Conservation (phyloP, 1,140 invertebrate genomes). For the Drosophila equinoxialis region DNA sequence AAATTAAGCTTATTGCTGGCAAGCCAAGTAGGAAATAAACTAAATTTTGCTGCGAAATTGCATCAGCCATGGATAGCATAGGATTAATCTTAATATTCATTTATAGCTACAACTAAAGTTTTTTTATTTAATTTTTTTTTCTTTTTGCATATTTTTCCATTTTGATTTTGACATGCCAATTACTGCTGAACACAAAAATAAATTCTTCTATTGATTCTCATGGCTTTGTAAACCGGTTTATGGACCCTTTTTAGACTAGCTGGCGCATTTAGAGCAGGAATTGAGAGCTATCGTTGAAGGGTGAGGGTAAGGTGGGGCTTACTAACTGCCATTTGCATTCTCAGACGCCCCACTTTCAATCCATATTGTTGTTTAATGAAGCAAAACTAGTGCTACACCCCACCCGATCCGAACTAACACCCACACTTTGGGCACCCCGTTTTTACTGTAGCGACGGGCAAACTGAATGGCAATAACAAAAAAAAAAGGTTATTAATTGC, state of each 20-base stretch:
- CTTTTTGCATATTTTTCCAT: slow-evolving; percentile 13
- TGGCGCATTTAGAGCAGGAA: background rate
- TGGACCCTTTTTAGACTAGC: background rate
- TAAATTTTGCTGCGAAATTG: slow-evolving; percentile 34
- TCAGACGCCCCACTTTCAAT: background rate
- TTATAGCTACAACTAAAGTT: background rate
- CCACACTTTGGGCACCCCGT: background rate
- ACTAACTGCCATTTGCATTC: slow-evolving; percentile 5
- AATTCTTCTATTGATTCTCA: background rate
- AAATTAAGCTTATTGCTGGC: slow-evolving; percentile 19
- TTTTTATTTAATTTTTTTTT: background rate
- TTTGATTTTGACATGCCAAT: slow-evolving; percentile 5
- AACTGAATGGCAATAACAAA: background rate
- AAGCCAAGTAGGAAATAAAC: slow-evolving; percentile 9
- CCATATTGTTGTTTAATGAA: slow-evolving; percentile 22
- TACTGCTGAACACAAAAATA: background rate
- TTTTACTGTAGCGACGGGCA: background rate
- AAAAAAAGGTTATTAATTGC: slow-evolving; percentile 31
- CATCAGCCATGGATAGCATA: slow-evolving; percentile 27
- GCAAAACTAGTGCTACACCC: slow-evolving; percentile 9
- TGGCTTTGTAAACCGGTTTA: slow-evolving; percentile 9
- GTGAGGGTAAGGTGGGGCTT: background rate
- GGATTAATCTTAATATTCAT: background rate
- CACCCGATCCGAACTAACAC: background rate
- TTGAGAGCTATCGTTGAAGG: background rate